Conservation (phyloP, 2,113 vertebrate species). For the Origma solitaria region DNA sequence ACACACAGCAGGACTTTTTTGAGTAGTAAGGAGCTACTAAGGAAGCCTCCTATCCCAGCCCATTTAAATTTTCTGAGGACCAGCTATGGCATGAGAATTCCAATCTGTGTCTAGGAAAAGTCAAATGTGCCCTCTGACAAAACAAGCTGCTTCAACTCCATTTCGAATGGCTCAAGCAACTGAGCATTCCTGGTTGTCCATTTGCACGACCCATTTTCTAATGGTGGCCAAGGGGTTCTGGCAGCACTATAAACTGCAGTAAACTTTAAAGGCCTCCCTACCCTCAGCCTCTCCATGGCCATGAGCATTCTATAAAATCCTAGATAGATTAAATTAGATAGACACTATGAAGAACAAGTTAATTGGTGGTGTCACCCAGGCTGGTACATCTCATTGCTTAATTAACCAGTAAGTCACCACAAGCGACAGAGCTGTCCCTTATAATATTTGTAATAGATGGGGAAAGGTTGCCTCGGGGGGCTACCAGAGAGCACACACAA, state of each 20-base stretch:
- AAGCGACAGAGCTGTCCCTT: background rate
- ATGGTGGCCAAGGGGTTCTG: background rate
- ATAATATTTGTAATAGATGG: background rate
- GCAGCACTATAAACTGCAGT: background rate
- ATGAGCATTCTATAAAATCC: background rate
- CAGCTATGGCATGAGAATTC: background rate
- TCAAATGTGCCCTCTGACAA: background rate
- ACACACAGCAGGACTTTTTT: background rate
- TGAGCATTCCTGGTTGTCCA: background rate
- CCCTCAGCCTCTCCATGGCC: background rate
- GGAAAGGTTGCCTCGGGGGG: background rate
- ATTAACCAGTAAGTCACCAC: constrained; percentile 15
- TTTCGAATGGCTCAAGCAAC: background rate
- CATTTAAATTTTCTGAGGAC: background rate
- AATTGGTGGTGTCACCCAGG: background rate
- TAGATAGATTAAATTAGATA: background rate
- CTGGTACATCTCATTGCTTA: background rate
- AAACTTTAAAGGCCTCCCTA: background rate
- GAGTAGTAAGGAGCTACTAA: background rate
- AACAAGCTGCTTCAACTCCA: background rate
- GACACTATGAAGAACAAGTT: background rate
- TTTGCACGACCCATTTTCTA: background rate
- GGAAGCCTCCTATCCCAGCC: background rate
- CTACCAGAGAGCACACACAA: background rate
- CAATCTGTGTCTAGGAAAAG: background rate